phyloP scores from a whole-genome alignment of 2,113 vertebrate species.

The Azemiops feae region DNA sequence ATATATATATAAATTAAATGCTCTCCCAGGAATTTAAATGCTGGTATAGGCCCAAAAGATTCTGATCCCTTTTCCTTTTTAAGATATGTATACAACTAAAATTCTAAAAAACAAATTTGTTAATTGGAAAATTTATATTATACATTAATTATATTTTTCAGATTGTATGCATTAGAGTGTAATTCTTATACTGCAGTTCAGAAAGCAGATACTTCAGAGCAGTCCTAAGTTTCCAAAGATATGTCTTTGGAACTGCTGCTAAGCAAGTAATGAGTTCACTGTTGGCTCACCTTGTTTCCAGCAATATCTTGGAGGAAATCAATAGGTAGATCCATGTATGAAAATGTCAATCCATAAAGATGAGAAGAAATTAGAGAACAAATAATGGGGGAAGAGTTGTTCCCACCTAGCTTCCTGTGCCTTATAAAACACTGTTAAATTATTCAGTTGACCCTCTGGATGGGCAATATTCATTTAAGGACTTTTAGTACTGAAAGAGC shows the following conservation, averaged over 20 bases:
- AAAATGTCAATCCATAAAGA: background rate
- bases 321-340: background rate
- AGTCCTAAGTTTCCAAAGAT: background rate
- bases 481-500: constrained; percentile 24
- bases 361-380: background rate
- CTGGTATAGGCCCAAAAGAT: no score
- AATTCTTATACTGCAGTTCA: background rate
- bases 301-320: background rate
- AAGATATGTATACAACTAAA: background rate
- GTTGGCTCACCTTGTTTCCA: background rate
- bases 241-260: background rate
- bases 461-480: constrained; percentile 47
- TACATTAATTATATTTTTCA: background rate
- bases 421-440: constrained; percentile 10
- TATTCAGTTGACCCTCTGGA: background rate
- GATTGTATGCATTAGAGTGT: background rate
- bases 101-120: background rate
- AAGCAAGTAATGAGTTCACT: background rate
- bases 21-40: no score
- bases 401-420: background rate
- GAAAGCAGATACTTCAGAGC: background rate
- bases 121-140: background rate
- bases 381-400: background rate
- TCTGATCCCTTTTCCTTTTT: background rate
- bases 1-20: no score